A percentile compares a stretch with the other conserved stretches of the same genome.
These are phyloP conservation scores for Larimichthys polyactis DNA, from an alignment of 2,113 vertebrate genomes.

Conservation along the genomic window DNA sequence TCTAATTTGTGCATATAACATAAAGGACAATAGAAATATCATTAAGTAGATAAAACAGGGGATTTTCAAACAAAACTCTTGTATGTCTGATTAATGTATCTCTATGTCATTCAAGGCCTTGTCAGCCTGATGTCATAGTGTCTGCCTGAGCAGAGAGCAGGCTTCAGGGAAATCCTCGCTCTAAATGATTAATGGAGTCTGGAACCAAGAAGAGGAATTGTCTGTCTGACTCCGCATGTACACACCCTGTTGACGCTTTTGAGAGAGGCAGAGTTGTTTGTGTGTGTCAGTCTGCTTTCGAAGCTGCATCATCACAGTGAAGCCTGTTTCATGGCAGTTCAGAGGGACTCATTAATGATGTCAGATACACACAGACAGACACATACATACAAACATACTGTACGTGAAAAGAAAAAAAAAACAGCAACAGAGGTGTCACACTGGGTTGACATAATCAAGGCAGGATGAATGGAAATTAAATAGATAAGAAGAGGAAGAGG, in stretches of 20 bases:
- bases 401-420: not conserved
- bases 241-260: conserved; percentile 52
- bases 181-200: conserved; percentile 74
- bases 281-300: conserved; percentile 30
- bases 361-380: conserved; percentile 16
- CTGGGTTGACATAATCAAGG: conserved; percentile 40
- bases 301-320: conserved; percentile 32
- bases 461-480: conserved; percentile 12
- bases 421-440: conserved; percentile 41
- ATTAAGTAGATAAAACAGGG: not conserved
- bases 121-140: conserved; percentile 50
- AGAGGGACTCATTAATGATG: conserved; percentile 38
- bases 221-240: conserved; percentile 58
- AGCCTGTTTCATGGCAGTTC: conserved; percentile 30
- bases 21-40: conserved; percentile 25
- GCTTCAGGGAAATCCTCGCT: conserved; percentile 65
- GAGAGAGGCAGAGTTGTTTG: not conserved
- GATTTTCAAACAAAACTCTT: conserved; percentile 41
- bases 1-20: conserved; percentile 3
- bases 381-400: conserved; percentile 10
- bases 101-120: conserved; percentile 49
- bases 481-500: conserved; percentile 9
- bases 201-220: conserved; percentile 42
- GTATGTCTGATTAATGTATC: conserved; percentile 54
- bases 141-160: conserved; percentile 57